Evolutionary conservation across 2,888 invertebrate species (phyloP), one percentile per base, ranked within the genome.

Genomic region (Napeogenes sylphis): DNA sequence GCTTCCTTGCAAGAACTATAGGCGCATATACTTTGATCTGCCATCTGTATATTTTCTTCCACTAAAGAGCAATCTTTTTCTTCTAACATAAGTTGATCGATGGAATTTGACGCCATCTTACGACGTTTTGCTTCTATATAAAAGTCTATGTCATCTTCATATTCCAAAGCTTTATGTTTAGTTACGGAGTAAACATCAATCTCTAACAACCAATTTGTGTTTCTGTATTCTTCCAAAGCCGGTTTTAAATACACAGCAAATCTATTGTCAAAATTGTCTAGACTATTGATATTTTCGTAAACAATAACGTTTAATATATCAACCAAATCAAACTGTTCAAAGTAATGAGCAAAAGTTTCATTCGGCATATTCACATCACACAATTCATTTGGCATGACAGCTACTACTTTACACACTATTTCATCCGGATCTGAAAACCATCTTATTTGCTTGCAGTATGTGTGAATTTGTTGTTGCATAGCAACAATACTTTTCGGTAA

Each of bases 141-240:
- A 58, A 68, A 74, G 75, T 87, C 87, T 64, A 90, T 62, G 55
- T 85, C 85, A 75, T 89, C 88, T 64, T 84, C 81, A 71, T 75
- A 79, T 13, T 84, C 81, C 46, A 82, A 66, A n/a, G 77, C 77
- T 76, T 82, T 87, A 66, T 87, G 85, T 74, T 90, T 88, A 45
- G 85, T 75, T 64, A 78, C 81, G 54, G 75, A 71, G 35, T 89
- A 68, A 51, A 80, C 69, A 55, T 81, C 78, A 42, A 77, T 71
- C 66, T 85, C 79, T 75, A 92, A 93, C 82, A 94, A 91, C 94
- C 94, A 94, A 47, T 92, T 85, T 21, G 85, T 81, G 63, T 83
- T 88, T 33, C 88, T 80, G 75, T 92, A 93, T 57, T 91, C 82
- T 65, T 90, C 85, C 61, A 94, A 77, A 56, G 85, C 84, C 59